Percentiles rank a stretch among this genome's conserved stretches.
Evolutionary conservation across 2,113 vertebrate genomes (phyloP).

Genomic region (Phycodurus eques): DNA sequence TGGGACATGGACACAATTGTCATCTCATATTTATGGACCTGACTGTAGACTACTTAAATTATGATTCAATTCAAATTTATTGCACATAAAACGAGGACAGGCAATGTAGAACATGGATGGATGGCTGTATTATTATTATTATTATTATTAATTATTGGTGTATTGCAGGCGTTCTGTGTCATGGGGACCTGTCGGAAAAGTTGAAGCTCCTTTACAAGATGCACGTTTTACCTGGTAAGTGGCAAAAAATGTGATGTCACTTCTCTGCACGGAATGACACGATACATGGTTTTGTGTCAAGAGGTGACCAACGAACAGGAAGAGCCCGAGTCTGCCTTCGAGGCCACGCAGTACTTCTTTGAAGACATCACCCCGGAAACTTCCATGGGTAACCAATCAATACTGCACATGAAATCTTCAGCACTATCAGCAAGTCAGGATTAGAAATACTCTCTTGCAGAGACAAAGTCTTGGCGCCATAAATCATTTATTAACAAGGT

Average conservation of each 20-base stretch:
- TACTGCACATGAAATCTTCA: neutral
- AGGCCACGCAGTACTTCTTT: constrained; percentile 98
- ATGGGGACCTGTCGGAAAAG: constrained; percentile 92
- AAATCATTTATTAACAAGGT: no score
- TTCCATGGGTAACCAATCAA: constrained; percentile 75
- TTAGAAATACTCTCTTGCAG: neutral
- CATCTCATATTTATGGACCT: no score
- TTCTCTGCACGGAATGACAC: neutral
- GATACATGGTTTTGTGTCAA: constrained; percentile 20
- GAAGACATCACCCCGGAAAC: constrained; percentile 96
- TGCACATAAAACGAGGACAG: no score
- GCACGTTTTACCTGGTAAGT: constrained; percentile 91
- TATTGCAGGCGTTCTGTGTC: constrained; percentile 84
- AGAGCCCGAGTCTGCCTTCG: constrained; percentile 95
- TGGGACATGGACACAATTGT: no score
- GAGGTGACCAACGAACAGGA: constrained; percentile 85
- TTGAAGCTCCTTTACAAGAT: constrained; percentile 94
- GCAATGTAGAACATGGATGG: no score
- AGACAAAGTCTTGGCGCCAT: no score
- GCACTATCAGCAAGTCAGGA: neutral
- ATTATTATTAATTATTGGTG: neutral
- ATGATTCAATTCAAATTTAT: no score
- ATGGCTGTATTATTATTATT: no score
- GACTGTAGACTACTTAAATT: no score
- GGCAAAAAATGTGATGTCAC: neutral